Evolutionary conservation across 2,888 invertebrate species (phyloP).

Genomic region (Leptinotarsa peninsularis): DNA sequence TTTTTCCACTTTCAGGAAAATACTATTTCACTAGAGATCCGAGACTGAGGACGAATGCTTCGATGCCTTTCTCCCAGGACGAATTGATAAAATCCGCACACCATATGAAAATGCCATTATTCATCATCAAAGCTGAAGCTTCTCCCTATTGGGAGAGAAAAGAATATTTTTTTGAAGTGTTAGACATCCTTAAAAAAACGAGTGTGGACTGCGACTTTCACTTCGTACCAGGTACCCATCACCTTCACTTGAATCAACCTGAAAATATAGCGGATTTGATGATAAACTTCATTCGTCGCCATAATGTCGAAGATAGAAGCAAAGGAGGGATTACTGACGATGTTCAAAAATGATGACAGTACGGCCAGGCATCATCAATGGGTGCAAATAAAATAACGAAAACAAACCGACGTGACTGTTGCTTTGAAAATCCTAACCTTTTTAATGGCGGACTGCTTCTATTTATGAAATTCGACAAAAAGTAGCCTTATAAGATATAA

Average conservation of each 20-base stretch:
- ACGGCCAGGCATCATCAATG: too few species aligned
- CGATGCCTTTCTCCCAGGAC: constrained; percentile 69
- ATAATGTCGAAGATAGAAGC: constrained; percentile 49
- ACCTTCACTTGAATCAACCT: constrained; percentile 79
- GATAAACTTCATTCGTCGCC: constrained; percentile 58
- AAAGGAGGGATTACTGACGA: constrained; percentile 39
- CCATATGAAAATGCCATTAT: constrained; percentile 73
- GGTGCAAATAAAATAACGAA: too few species aligned
- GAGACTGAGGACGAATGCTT: constrained; percentile 70
- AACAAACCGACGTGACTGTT: too few species aligned
- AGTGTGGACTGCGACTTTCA: constrained; percentile 72
- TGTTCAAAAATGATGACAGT: neutral
- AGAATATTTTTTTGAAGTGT: constrained; percentile 70
- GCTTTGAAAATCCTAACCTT: too few species aligned
- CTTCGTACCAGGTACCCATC: constrained; percentile 77
- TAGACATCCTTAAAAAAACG: constrained; percentile 69
- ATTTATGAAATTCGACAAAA: too few species aligned
- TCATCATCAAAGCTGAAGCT: constrained; percentile 69
- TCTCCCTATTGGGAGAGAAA: constrained; percentile 70
- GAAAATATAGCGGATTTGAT: constrained; percentile 65
- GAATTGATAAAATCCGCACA: constrained; percentile 70
- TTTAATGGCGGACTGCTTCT: too few species aligned
- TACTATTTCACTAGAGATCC: constrained; percentile 76
- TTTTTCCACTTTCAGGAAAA: constrained; percentile 58
- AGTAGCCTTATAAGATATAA: too few species aligned